Base-by-base conservation (phyloP, 53 echinoderm and acorn worm genomes). In the Stichopus horrens region DNA sequence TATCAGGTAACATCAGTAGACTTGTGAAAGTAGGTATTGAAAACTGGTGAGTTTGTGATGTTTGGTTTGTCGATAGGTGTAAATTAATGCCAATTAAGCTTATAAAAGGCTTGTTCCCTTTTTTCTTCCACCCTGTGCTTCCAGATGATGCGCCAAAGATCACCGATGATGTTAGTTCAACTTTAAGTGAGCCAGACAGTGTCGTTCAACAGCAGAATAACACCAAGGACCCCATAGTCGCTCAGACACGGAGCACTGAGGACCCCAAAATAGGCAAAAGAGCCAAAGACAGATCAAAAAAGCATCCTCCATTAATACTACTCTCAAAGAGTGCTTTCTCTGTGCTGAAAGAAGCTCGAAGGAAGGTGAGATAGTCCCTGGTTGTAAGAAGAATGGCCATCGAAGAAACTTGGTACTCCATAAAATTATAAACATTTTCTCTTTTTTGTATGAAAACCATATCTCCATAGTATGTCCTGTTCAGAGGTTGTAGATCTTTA, bases 281-380 rank as follows among this genome's bases (percentile, higher is more conserved):
- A 3, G 67, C 37, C 37, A 37, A 37, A 37, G 37, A 37, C 37
- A 37, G 71, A 71, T 20, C 87, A 18, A 5, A 89, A 73, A 86
- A 83, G 10, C 65, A 80, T 9, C 97, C 94, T 21, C 95, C 95
- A 2, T 58, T 92, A 57, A 65, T 97, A 55, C 58, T 96, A 21
- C 83, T 97, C 5, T 97, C 97, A 5, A 88, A 90, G 63, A 89
- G 93, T 11, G 95, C 86, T 16, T 91, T 91, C 59, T 86, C 89
- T 71, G 76, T 91, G 11, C 78, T 97, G 11, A 86, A 91, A 37
- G 89, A 89, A 79, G 90, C 90, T 68, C 55, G 83, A 8, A 76
- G 83, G 79, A 92, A 94, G 96, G 94, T 96, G 58, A 57, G 88
- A 76, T 68, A 0, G 8, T 63, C 16, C 63, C 10, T 16, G 19